Evolutionary conservation across 2,113 vertebrate species (phyloP).

Genomic region (Glareola pratincola): DNA sequence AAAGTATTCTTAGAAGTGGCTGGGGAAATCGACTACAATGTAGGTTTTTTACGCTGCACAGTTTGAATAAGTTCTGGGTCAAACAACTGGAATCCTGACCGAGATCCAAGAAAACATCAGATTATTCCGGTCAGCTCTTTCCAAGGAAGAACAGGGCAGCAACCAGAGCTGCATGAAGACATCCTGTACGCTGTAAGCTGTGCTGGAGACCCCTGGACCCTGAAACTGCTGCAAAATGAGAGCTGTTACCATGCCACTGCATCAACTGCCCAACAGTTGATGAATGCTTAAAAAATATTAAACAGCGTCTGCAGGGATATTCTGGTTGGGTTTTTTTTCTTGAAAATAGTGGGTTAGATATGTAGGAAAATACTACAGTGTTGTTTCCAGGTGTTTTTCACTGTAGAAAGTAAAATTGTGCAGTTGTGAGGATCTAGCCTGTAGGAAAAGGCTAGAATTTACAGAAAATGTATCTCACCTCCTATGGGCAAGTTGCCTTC

Average conservation of each 20-base stretch:
- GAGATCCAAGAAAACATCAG: slow-evolving; percentile 54
- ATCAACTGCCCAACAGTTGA: not conserved
- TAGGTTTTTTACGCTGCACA: slow-evolving; percentile 41
- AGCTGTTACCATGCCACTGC: not conserved
- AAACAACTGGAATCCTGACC: slow-evolving; percentile 44
- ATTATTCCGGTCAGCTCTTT: slow-evolving; percentile 5
- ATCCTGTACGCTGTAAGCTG: not conserved
- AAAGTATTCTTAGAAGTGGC: not conserved
- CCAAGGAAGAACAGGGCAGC: not conserved
- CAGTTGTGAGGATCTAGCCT: not conserved
- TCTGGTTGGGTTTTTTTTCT: not conserved
- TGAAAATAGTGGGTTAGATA: not conserved
- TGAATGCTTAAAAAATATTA: slow-evolving; percentile 6
- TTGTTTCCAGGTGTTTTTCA: not conserved
- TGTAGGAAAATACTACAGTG: not conserved
- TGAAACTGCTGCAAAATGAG: not conserved
- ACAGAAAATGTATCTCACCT: not conserved
- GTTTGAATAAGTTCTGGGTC: slow-evolving; percentile 43
- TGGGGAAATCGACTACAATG: not conserved
- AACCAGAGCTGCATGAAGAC: not conserved
- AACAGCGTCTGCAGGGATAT: not conserved
- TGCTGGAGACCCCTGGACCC: not conserved
- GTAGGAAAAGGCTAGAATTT: not conserved
- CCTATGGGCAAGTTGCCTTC: not conserved
- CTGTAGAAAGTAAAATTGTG: not conserved